A percentile compares a stretch with the other conserved stretches of the same genome.
Conservation (phyloP, 2,888 invertebrate species). For the Hoplodrina blanda region DNA sequence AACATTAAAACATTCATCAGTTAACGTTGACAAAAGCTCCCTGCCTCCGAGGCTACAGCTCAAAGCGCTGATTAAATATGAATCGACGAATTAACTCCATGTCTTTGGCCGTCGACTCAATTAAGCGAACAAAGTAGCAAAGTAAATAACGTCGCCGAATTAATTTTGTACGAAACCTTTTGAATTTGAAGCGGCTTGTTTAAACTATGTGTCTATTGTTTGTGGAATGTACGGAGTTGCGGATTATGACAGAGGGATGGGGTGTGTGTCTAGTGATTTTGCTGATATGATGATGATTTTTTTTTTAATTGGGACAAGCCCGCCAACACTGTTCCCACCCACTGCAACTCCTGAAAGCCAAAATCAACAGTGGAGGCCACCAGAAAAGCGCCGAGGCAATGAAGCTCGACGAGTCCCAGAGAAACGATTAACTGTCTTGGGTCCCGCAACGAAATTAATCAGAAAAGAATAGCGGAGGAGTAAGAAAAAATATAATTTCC, state of each 20-base stretch:
- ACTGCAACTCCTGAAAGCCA: too few relatives aligned
- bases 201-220: constrained; percentile 74
- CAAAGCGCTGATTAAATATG: constrained; percentile 86
- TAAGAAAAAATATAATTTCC: too few relatives aligned
- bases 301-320: too few relatives aligned
- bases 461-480: too few relatives aligned
- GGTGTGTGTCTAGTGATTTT: constrained; percentile 13
- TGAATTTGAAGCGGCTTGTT: constrained; percentile 79
- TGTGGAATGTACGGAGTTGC: constrained; percentile 15
- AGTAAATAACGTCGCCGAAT: constrained; percentile 87
- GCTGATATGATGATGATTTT: too few relatives aligned
- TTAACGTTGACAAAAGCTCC: constrained; percentile 38
- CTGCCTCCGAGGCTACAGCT: constrained; percentile 50
- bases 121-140: constrained; percentile 89
- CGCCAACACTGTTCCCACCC: too few relatives aligned
- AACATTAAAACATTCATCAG: constrained; percentile 35
- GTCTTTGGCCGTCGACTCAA: constrained; percentile 86
- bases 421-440: too few relatives aligned
- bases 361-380: too few relatives aligned
- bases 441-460: too few relatives aligned
- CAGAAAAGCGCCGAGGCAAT: too few relatives aligned
- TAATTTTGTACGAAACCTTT: constrained; percentile 83
- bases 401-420: too few relatives aligned
- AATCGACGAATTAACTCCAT: constrained; percentile 88
- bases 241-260: constrained; percentile 35